phyloP scores from a whole-genome alignment of 1,140 invertebrate genomes.

The Drosophila tsacasi region DNA sequence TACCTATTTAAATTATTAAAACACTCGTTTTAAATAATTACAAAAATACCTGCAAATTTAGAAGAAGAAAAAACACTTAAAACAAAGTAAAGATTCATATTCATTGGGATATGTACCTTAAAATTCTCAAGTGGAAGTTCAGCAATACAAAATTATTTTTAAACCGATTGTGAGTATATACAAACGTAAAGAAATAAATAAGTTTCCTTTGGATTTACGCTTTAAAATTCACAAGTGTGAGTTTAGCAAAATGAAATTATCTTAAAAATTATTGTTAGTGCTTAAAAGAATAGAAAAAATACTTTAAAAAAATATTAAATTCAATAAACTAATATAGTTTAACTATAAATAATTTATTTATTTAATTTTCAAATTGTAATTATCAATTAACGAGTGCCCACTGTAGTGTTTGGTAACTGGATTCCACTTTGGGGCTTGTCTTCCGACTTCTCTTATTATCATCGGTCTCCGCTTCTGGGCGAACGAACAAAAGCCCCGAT shows the following conservation, averaged over 20 bases:
- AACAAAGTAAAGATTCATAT: not conserved
- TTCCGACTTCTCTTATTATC: constrained; percentile 30
- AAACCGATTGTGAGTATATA: too few species aligned
- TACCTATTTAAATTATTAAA: too few species aligned
- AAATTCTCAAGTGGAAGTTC: not conserved
- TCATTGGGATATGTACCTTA: not conserved
- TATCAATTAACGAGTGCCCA: not conserved
- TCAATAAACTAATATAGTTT: too few species aligned
- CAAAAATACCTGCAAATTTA: too few species aligned
- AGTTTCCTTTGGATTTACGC: too few species aligned
- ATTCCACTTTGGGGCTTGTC: constrained; percentile 28
- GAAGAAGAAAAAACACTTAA: not conserved
- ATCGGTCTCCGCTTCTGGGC: constrained; percentile 4
- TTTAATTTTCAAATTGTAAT: not conserved
- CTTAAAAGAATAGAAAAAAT: too few species aligned
- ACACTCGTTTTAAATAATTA: not conserved
- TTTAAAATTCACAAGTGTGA: too few species aligned
- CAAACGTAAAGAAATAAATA: too few species aligned
- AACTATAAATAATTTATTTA: not conserved
- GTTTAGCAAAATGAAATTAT: too few species aligned
- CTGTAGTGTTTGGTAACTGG: constrained; percentile 41
- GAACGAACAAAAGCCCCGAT: constrained; percentile 28
- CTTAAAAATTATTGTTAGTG: too few species aligned
- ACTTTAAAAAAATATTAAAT: too few species aligned
- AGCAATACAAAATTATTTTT: not conserved